Evolutionary conservation across 2,888 invertebrate genomes (phyloP), one percentile per base, ranked within the genome.

Genomic region (Pammene fasciana): DNA sequence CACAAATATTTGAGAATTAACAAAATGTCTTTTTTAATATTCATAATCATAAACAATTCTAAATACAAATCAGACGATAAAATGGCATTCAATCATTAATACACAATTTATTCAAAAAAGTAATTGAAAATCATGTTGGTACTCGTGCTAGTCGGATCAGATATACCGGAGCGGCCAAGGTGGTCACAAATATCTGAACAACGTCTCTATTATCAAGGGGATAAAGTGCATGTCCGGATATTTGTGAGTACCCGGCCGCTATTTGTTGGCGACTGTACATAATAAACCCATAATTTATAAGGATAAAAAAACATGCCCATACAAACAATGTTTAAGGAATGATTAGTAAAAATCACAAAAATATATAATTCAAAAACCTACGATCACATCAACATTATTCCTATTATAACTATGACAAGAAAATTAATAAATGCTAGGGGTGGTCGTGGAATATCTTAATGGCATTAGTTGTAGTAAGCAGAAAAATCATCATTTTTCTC

Each of bases 301-400:
- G 8, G 14, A 14, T 45, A 64, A 26, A 38, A 38, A 57, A 18
- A 26, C 26, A 10, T 54, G 45, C 45, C 11, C 55, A 14, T 55
- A 60, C 13, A 50, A 61, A 34, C 46, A 41, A 67, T 48, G 26
- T 48, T 38, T 14, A 48, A 56, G 67, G 67, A 67, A 67, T 67
- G 67, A 67, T 67, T 61, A 67, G 55, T 61, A 67, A 43, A 61
- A 56, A 62, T 62, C 61, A 67, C 61, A 56, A 62, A 48, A 1
- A 52, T 34, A 16, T 54, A 9, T 54, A 45, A 45, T 34, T 7
- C n/a, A 52, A 54, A 64, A 64, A 18, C 14, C 16, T 26, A n/a
- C 5, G 26, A 34, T 60, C 36, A 60, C 38, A 46, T 45, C 10
- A 34, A 66, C 14, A 65, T n/a, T 13, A 56, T 48, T 9, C 1